These are phyloP conservation scores for Clarias gariepinus DNA, from an alignment of 2,113 vertebrate genomes.

Conservation along the genomic window DNA sequence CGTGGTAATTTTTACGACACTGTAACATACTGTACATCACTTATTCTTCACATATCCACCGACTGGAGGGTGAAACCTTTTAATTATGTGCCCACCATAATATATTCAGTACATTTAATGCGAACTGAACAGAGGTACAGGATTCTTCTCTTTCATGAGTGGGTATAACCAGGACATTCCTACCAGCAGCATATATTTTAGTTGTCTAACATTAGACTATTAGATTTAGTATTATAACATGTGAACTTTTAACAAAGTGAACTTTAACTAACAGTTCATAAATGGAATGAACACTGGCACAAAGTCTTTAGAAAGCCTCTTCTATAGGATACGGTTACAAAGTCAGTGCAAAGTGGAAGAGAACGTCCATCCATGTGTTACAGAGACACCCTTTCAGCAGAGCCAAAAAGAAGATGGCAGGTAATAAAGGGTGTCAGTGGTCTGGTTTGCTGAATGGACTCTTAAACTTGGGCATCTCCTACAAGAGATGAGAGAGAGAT, in stretches of 20 bases:
- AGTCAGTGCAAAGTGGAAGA: constrained; percentile 15
- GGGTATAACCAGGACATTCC: neutral
- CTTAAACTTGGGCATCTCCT: neutral
- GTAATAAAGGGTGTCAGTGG: constrained; percentile 17
- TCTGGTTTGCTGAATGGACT: constrained; percentile 18
- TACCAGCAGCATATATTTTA: neutral
- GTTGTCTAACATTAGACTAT: neutral
- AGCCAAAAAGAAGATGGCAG: constrained; percentile 3
- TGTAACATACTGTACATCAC: neutral
- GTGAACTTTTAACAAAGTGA: neutral
- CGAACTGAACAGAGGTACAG: constrained; percentile 6
- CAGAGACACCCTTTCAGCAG: neutral
- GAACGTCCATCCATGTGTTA: constrained; percentile 10
- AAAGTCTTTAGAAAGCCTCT: neutral
- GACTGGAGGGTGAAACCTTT: neutral
- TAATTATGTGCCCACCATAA: constrained; percentile 2
- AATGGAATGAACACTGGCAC: constrained; percentile 20
- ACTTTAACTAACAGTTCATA: constrained; percentile 7
- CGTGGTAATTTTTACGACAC: neutral
- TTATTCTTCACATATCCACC: constrained; percentile 52
- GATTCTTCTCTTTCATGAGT: constrained; percentile 8
- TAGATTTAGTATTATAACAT: neutral
- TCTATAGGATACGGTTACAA: neutral
- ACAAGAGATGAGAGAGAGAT: neutral
- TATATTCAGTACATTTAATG: constrained; percentile 10